Evolutionary conservation across 2,888 invertebrate species (phyloP).

Genomic region (Ryuthela nishihirai): DNA sequence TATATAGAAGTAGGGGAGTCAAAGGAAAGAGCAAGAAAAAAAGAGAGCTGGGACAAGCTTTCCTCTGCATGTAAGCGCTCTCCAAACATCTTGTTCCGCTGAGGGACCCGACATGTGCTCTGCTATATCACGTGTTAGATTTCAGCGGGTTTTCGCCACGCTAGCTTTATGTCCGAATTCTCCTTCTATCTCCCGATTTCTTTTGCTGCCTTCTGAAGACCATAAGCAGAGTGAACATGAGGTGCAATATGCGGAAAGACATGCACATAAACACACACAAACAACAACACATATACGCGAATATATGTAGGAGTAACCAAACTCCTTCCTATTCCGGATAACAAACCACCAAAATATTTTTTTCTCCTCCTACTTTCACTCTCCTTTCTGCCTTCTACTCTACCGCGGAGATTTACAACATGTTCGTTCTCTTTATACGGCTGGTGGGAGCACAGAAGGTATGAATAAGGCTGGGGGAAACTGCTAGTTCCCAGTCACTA

Average conservation of each 20-base stretch:
- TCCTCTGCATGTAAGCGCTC: constrained; percentile 14
- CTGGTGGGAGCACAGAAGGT: too few relatives aligned
- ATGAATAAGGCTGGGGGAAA: too few relatives aligned
- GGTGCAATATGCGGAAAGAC: too few relatives aligned
- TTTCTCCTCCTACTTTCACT: constrained; percentile 2
- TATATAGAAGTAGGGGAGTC: constrained; percentile 7
- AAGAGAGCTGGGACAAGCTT: constrained; percentile 7
- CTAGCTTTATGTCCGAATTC: constrained; percentile 35
- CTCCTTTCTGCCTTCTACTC: not conserved
- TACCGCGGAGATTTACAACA: not conserved
- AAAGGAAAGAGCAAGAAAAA: constrained; percentile 23
- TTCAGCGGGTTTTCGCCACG: constrained; percentile 38
- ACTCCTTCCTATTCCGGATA: constrained; percentile 20
- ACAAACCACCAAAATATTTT: constrained; percentile 8
- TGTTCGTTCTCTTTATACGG: too few relatives aligned
- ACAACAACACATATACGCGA: too few relatives aligned
- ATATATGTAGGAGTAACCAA: constrained; percentile 27
- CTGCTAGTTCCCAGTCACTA: too few relatives aligned
- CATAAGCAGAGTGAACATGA: too few relatives aligned
- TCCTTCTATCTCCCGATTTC: too few relatives aligned
- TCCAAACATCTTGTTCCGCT: constrained; percentile 11
- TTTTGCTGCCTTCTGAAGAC: too few relatives aligned
- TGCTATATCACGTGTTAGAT: constrained; percentile 37
- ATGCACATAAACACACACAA: too few relatives aligned
- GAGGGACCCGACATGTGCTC: constrained; percentile 30